Conservation (phyloP, 92 coral and sea anemone species). For the Actinostola sp. region DNA sequence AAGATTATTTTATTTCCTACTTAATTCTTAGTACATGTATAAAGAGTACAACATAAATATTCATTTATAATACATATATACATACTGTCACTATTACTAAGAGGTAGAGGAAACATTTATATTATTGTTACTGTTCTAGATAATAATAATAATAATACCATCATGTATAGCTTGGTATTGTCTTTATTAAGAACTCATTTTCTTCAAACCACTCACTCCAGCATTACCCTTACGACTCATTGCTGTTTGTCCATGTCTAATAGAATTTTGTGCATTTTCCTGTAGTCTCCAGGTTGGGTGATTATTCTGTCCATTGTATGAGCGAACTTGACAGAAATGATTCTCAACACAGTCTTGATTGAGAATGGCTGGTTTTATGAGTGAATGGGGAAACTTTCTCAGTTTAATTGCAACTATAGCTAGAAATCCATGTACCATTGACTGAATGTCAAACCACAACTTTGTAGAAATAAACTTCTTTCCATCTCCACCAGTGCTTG, state of each 20-base stretch:
- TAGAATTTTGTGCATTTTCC: constrained; percentile 32
- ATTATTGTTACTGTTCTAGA: too few relatives aligned
- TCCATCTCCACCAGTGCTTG: constrained; percentile 16
- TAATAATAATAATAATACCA: too few relatives aligned
- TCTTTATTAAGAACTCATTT: background rate
- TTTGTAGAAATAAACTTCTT: constrained; percentile 42
- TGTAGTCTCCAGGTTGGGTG: constrained; percentile 47
- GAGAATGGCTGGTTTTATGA: constrained; percentile 65
- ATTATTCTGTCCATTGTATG: constrained; percentile 65
- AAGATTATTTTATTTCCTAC: too few relatives aligned
- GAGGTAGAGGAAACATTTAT: too few relatives aligned
- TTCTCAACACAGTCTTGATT: constrained; percentile 72
- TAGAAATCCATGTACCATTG: constrained; percentile 52
- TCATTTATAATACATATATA: too few relatives aligned
- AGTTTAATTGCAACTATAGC: constrained; percentile 46
- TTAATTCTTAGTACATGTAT: too few relatives aligned
- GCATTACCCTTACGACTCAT: constrained; percentile 57
- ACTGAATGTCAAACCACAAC: constrained; percentile 59
- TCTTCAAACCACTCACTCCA: constrained; percentile 30
- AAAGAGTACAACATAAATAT: too few relatives aligned
- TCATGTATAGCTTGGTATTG: too few relatives aligned
- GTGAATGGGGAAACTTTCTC: constrained; percentile 41
- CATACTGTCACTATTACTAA: too few relatives aligned
- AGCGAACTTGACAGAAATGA: constrained; percentile 62
- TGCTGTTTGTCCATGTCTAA: constrained; percentile 35